Conservation (phyloP, 2,113 vertebrate species). For the Hirundichthys speculiger region DNA sequence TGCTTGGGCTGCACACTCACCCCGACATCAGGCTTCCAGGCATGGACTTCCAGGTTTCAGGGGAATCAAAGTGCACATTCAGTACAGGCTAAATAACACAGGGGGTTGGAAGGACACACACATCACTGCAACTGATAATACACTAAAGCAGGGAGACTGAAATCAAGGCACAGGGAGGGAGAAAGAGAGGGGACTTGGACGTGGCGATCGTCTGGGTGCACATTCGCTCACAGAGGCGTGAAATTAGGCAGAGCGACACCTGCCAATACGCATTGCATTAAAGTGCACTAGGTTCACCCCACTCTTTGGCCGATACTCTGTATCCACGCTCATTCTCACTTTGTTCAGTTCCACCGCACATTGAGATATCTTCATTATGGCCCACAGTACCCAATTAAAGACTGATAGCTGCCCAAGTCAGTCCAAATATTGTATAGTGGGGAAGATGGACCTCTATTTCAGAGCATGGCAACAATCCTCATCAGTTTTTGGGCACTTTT, state of each 20-base stretch:
- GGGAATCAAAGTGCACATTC: slow-evolving; percentile 33
- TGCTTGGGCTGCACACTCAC: slow-evolving; percentile 58
- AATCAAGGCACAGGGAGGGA: slow-evolving; percentile 17
- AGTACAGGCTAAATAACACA: slow-evolving; percentile 33
- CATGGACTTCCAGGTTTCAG: slow-evolving; percentile 32
- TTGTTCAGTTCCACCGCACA: slow-evolving; percentile 41
- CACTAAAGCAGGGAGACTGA: slow-evolving; percentile 37
- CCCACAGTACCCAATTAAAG: slow-evolving; percentile 73
- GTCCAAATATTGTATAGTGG: slow-evolving; percentile 24
- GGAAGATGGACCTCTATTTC: slow-evolving; percentile 40
- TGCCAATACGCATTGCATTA: slow-evolving; percentile 73
- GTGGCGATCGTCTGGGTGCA: slow-evolving; percentile 58
- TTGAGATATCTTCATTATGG: slow-evolving; percentile 63
- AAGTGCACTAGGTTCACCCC: slow-evolving; percentile 39
- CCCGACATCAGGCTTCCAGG: slow-evolving; percentile 25
- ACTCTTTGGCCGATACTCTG: slow-evolving; percentile 37
- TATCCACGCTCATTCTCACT: slow-evolving; percentile 12
- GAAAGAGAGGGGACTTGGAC: slow-evolving; percentile 45
- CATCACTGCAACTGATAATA: slow-evolving; percentile 25
- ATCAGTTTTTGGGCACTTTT: slow-evolving; percentile 32
- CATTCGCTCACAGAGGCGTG: slow-evolving; percentile 74
- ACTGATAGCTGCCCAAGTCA: slow-evolving; percentile 54
- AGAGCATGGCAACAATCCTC: slow-evolving; percentile 52
- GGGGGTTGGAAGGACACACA: slow-evolving; percentile 47
- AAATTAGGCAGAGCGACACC: slow-evolving; percentile 78